These are phyloP conservation scores for Agrypnia vestita DNA, from an alignment of 1,140 invertebrate genomes.

Conservation along the genomic window DNA sequence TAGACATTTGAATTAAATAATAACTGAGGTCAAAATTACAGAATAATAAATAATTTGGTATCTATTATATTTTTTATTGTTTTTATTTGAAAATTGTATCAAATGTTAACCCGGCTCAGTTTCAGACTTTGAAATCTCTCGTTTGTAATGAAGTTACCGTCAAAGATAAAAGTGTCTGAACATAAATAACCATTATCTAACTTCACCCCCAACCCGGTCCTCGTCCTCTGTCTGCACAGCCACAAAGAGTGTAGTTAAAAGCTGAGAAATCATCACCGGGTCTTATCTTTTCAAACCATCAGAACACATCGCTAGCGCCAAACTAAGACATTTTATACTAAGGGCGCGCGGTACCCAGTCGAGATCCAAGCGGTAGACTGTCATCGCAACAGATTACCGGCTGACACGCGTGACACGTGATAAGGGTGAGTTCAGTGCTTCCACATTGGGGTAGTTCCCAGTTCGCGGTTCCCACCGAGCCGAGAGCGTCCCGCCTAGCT, in stretches of 20 bases:
- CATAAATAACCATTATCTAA: background rate
- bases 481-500: background rate
- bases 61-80: no score
- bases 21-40: no score
- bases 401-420: background rate
- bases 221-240: background rate
- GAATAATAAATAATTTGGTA: no score
- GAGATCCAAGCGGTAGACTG: background rate
- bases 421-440: background rate
- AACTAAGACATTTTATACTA: no score
- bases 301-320: background rate
- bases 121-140: no score
- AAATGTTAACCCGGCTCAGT: no score
- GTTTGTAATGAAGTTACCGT: no score
- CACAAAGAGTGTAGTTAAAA: background rate
- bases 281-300: background rate
- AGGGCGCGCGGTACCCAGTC: background rate
- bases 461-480: background rate
- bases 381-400: background rate
- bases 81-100: no score
- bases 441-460: background rate
- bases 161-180: no score
- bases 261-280: constrained; percentile 2
- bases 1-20: no score
- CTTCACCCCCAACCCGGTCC: background rate